Base-by-base conservation (phyloP, 92 coral and sea anemone genomes). In the Hydrozoanthus gracilis region DNA sequence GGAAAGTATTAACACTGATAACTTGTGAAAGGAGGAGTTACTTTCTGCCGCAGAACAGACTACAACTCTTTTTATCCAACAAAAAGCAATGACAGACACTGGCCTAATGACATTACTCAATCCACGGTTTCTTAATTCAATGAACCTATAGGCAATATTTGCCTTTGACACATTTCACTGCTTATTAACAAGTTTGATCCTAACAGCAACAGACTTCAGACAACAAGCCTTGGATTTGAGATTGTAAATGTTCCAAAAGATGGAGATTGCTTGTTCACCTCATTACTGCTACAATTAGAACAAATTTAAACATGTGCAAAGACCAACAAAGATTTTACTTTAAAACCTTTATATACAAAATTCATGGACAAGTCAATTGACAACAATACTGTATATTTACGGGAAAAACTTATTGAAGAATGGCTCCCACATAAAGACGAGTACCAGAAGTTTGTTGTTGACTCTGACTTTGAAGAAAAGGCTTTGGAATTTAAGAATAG, bases 201-300 rank as follows among this genome's bases (percentile, higher is more conserved):
- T 17, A 84, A 84, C 17, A 62, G 66, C 51, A 77, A 50, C 67
- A 87, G 56, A 76, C 69, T 83, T 44, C 61, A 77, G 49, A 60
- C 76, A 47, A 48, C 89, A 4, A 73, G 83, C 10, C 64, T 86
- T 39, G 92, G 88, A 65, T 89, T 89, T 76, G 51, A 86, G 62
- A 75, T 74, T 84, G 2, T 65, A 60, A 47, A 51, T n/a, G 83
- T 87, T 51, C 89, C 77, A 87, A 89, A 84, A 66, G 88, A 89
- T 76, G 92, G 89, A 84, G 92, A 83, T 51, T 88, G 91, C 50
- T 77, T 84, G 49, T 89, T 89, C 64, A 76, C 92, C 50, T 86
- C 92, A 46, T 51, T 89, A n/a, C n/a, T n/a, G n/a, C 13, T 83
- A 52, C 88, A 88, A 64, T 45, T 88, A 44, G 73, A 82, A 83